Base-by-base conservation (phyloP, 2,888 invertebrate genomes). In the Neelides folsomi region DNA sequence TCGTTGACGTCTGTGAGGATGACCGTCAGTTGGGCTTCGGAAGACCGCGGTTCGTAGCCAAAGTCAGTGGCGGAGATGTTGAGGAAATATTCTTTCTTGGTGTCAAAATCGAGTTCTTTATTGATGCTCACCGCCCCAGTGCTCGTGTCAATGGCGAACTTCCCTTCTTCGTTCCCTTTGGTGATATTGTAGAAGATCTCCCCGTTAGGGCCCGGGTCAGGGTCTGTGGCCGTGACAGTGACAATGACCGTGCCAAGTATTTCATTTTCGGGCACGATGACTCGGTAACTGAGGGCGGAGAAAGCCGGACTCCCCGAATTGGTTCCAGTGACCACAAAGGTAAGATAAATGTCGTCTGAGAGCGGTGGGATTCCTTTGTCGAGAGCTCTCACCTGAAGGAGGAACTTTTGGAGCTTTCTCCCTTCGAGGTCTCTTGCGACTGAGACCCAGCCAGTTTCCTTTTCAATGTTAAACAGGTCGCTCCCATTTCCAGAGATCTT, bases 1-100 rank as follows among this genome's bases (percentile, higher is more conserved):
- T 95, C 92, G 67, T 92, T 94, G 37, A 93, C 86, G 68, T 95
- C 94, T 0, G 86, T 87, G 1, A 95, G 75, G 49, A 83, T 84
- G 1, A 95, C 82, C 0, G 85, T 86, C 7, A 93, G 73, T 64
- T 83, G 82, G 0, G 87, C 87, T 61, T 84, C 81, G 67, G 87
- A 89, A 2, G 85, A 93, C 67, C 82, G 79, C 35, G 79, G 76
- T 41, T 82, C 88, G 59, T 71, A 74, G 0, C 86, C 93, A 47
- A 86, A 73, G 72, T 95, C 94, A 57, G 77, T 78, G 0, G 89
- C 93, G 0, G 87, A 86, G 52, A 95, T 84, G 67, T 87, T 89
- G 2, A 95, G 70, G 48, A 80, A 78, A 69, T 92, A 92, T 68
- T 85, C 85, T 68, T 83, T 83, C 48, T 84, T 78, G 0, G 79